Percentiles rank a stretch among this genome's conserved stretches.
phyloP scores from a whole-genome alignment of 2,113 vertebrate genomes.

The Puntigrus tetrazona region DNA sequence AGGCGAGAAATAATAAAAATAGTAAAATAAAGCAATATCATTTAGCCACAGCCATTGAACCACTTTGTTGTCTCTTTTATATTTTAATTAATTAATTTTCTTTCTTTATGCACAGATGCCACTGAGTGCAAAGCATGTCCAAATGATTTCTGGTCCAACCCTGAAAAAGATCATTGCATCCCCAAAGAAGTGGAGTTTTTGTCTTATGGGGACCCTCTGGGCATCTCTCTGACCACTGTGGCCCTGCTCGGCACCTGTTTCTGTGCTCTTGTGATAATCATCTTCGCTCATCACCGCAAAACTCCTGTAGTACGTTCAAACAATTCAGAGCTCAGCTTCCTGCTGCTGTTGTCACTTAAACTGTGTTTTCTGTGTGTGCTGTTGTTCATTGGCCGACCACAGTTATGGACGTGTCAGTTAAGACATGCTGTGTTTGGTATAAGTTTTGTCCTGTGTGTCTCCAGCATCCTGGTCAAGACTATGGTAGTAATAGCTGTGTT shows the following conservation, averaged over 20 bases:
- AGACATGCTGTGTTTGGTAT: constrained; percentile 64
- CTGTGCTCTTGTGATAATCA: constrained; percentile 47
- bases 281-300: constrained; percentile 58
- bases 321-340: constrained; percentile 67
- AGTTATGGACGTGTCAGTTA: constrained; percentile 61
- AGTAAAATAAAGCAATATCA: not conserved
- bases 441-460: constrained; percentile 63
- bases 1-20: constrained; percentile 59
- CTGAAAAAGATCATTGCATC: constrained; percentile 62
- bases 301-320: constrained; percentile 66
- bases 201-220: constrained; percentile 59
- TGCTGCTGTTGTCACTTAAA: constrained; percentile 61
- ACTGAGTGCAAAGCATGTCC: constrained; percentile 68
- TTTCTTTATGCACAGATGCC: constrained; percentile 57
- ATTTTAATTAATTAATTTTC: no score
- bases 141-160: constrained; percentile 73
- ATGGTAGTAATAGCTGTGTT: constrained; percentile 67
- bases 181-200: constrained; percentile 65
- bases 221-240: constrained; percentile 55
- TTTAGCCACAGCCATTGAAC: not conserved
- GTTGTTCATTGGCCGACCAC: constrained; percentile 64
- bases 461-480: constrained; percentile 67
- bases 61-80: not conserved
- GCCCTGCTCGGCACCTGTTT: constrained; percentile 57
- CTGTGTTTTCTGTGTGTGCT: constrained; percentile 64